Base-by-base conservation (phyloP, 2,797 vertebrate genomes). In the Choloepus didactylus region DNA sequence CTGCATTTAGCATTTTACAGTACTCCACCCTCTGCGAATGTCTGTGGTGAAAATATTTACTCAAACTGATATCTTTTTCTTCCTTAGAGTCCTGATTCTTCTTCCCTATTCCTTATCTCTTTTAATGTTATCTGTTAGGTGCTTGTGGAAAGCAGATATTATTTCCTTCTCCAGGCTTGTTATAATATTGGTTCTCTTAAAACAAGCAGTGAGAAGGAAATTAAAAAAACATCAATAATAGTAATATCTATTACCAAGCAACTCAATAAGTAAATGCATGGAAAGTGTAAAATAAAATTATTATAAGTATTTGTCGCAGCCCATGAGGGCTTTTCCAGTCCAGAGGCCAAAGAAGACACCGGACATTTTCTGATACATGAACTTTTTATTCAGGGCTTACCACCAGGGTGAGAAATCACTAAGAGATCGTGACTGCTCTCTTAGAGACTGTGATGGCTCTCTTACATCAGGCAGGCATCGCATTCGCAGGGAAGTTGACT, bases 151-250 rank as follows among this genome's bases (percentile, higher is more conserved):
- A 67, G n/a, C 56, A 88, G 66, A 66, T 62, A 31, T 16, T 77
- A 79, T 72, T 89, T 59, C 21, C 72, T 25, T 85, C 66, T n/a
- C 31, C 77, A 56, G 15, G 25, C 6, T 89, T 64, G 25, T 8
- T 89, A 79, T 72, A 54, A 77, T 77, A 81, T 84, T 73, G 10
- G 1, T 60, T 89, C 38, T 72, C 94, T 82, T 25, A 84, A 95
- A 93, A 80, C 80, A 80, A 84, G 11, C 49, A 84, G 83, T 21
- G 8, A 80, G 59, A 93, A 91, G 49, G 73, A 93, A 93, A 62
- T 80, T 69, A 35, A 88, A 35, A 92, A 54, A 70, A 83, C 29
- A 91, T 54, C 67, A 86, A 41, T 80, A 85, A 89, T 70, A 23
- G 31, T n/a, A 87, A 35, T n/a, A 59, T n/a, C 46, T 44, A 27